Base-by-base conservation (phyloP, 2,888 invertebrate genomes). In the Spicauda simplicius region DNA sequence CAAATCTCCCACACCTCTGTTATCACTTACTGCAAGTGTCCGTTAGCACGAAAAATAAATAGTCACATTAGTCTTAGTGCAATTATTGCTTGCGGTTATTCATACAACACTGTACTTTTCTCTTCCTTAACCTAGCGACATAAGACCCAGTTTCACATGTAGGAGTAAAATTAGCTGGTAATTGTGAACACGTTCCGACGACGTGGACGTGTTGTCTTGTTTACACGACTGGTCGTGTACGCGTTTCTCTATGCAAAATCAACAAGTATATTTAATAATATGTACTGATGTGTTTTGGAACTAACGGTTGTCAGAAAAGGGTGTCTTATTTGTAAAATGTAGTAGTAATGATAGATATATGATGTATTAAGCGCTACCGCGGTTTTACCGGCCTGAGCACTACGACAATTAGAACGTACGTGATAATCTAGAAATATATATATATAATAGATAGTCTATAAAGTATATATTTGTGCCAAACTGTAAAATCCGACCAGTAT, bases 11-110 rank as follows among this genome's bases (percentile, higher is more conserved):
- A 4, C 8, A 33, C 33, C 33, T 33, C 33, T 6, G 33, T 8
- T 33, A 6, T 33, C 33, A 12, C 37, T 12, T 37, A 6, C 8
- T 8, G 33, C 37, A 37, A 37, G 37, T 37, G 37, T 37, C 37
- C 37, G 2, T 37, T 12, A 11, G 1, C 2, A 12, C 12, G 12
- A 2, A 11, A 37, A 37, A 37, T 12, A 33, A 11, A 37, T 37
- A 12, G 37, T 12, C 37, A 37, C 37, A 37, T 37, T 33, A 33
- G 77, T 80, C 78, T 80, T 79, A 80, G 79, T 80, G 83, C 80
- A 84, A 85, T 80, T 76, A 76, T 80, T 80, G 76, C 78, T 72
- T 77, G 78, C 72, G 76, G 77, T 79, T 77, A 76, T 80, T 76
- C 73, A 64, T 64, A 50, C 56, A 59, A 59, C 52, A 10, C 33